Base-by-base conservation (phyloP, 1,140 invertebrate species). In the Drosophila pectinifera region DNA sequence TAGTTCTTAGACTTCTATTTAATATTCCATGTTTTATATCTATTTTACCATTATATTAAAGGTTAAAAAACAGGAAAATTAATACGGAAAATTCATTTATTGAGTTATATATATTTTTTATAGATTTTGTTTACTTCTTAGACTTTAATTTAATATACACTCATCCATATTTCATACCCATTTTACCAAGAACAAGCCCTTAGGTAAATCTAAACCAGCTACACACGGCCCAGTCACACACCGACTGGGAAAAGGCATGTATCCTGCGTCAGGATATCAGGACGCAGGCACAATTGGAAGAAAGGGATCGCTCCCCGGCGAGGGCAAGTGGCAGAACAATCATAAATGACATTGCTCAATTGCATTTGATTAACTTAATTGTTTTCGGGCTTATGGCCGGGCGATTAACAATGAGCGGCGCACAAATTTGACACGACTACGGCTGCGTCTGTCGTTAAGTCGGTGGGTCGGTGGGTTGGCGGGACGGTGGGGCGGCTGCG, bases 341-440 rank as follows among this genome's bases (percentile, higher is more conserved):
- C 84, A 89, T 76, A 89, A 89, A 89, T 89, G 84, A 89, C 84
- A 89, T 84, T 89, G 84, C 84, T 89, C 84, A 89, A 89, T 89
- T 89, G 84, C 84, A 89, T 89, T 89, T 85, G 81, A 85, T 89
- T 80, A 89, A 89, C 67, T 89, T 89, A 89, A 89, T 89, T 89
- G 84, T 89, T 89, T 89, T 89, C 78, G 73, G 77, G 67, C 72
- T 88, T 88, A 88, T 83, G 84, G 72, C 84, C 51, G 34, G 65
- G 51, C 83, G 83, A 83, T 88, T 86, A 86, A 86, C 83, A 88
- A 86, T 88, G 69, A 88, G 48, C 78, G 61, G 65, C 78, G 78
- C 82, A 80, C 78, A 81, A 81, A 61, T 85, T 78, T 86, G 79
- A 86, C 82, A 82, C 83, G 83, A 78, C 67, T 73, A 61, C 61